phyloP scores from a whole-genome alignment of 2,888 invertebrate genomes.

The Latrodectus hesperus region DNA sequence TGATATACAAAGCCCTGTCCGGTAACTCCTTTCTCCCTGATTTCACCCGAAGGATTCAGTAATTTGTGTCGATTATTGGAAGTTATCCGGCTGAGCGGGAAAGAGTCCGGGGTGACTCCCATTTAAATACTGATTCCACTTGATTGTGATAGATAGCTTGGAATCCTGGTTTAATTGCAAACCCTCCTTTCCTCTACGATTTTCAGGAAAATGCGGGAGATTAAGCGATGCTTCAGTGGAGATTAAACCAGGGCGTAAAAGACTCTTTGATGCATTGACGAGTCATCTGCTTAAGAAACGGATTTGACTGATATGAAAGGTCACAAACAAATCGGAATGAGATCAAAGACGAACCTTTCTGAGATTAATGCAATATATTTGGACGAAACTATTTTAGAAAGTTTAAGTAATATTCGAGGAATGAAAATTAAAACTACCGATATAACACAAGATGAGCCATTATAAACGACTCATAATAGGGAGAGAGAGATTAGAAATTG shows the following conservation, averaged over 20 bases:
- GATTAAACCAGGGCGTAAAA: constrained; percentile 12
- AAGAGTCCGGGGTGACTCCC: constrained; percentile 29
- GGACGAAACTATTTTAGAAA: no score
- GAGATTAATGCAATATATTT: no score
- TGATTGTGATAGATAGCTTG: constrained; percentile 34
- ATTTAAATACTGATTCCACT: constrained; percentile 28
- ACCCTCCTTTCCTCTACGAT: constrained; percentile 4
- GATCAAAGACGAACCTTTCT: no score
- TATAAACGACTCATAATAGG: no score
- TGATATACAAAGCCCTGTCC: constrained; percentile 13
- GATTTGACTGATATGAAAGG: no score
- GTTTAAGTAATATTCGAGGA: no score
- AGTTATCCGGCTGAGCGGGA: constrained; percentile 28
- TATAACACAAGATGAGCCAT: no score
- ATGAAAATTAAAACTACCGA: no score
- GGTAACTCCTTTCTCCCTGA: constrained; percentile 1
- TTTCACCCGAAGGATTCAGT: constrained; percentile 21
- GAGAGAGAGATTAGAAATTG: no score
- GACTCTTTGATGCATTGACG: constrained; percentile 18
- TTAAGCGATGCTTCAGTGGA: constrained; percentile 3
- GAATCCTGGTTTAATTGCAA: constrained; percentile 26
- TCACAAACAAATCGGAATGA: no score
- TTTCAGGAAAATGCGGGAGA: constrained; percentile 6
- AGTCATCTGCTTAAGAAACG: background rate
- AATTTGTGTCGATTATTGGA: constrained; percentile 46